Percentiles rank a stretch among this genome's conserved stretches.
phyloP scores from a whole-genome alignment of 2,113 vertebrate genomes.

The Cebus imitator region DNA sequence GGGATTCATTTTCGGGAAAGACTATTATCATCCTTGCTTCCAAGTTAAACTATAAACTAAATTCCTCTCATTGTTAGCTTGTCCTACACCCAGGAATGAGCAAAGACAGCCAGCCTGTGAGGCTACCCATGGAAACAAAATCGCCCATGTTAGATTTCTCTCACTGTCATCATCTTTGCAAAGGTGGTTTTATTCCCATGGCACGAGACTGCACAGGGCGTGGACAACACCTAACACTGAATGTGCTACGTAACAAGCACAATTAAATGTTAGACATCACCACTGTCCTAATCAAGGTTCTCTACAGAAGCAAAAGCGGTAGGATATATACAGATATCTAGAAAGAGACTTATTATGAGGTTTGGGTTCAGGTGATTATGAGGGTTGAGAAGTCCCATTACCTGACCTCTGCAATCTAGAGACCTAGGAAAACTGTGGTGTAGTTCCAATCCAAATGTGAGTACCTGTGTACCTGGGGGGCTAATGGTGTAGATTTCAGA shows the following conservation, averaged over 20 bases:
- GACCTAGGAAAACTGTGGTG: not conserved
- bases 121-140: too few relatives aligned
- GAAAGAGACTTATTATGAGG: not conserved
- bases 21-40: too few relatives aligned
- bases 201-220: not conserved
- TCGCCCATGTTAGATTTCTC: too few relatives aligned
- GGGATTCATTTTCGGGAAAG: too few relatives aligned
- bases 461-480: not conserved
- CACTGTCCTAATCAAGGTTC: not conserved
- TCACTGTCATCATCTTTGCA: too few relatives aligned
- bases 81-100: too few relatives aligned
- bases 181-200: not conserved
- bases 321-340: not conserved
- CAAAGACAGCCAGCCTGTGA: too few relatives aligned
- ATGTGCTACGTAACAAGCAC: not conserved
- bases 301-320: not conserved
- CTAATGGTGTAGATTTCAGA: not conserved
- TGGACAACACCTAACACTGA: not conserved
- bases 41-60: too few relatives aligned
- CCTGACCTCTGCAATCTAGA: not conserved
- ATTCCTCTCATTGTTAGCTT: too few relatives aligned
- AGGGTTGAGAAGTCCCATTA: not conserved
- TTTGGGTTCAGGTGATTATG: not conserved
- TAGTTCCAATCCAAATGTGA: not conserved
- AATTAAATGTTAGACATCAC: not conserved